Base-by-base conservation (phyloP, 2,113 vertebrate genomes). In the Oxyura jamaicensis region DNA sequence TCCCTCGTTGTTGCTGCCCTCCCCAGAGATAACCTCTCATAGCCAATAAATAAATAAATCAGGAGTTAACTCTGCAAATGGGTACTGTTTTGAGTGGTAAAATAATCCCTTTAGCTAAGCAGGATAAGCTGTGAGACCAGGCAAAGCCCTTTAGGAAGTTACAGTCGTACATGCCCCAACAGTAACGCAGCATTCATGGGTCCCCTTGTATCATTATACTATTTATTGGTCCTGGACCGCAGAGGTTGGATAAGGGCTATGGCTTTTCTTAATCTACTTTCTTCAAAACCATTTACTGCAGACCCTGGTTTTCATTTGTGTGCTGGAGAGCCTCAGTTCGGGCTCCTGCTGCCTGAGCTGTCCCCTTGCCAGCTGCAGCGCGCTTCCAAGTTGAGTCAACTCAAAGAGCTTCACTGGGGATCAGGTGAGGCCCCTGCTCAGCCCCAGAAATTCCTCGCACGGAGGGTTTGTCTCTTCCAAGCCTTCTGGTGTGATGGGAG, bases 81-180 rank as follows among this genome's bases (percentile, higher is more conserved):
- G 41, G 16, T 28, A 28, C 56, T 82, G 39, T 10, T 89, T 60
- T 29, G 48, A 92, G 69, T 72, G 69, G 77, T 50, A 55, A 90
- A 78, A 80, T 93, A 92, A 95, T 86, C 73, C 65, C 36, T 81
- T 81, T 71, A 59, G 52, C 42, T 88, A 86, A 92, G 52, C 56
- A 68, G 83, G 68, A 60, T 91, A 92, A 94, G 42, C 55, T 33
- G n/a, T 26, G 29, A 55, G 72, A 83, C 36, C 18, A 39, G 58
- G 48, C 67, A 86, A 50, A 81, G 52, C 65, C 42, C n/a, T 83
- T 59, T 48, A 88, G 76, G 65, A 90, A 85, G 71, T 69, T 53
- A 31, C 0, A 62, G 33, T 66, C 69, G 35, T 8, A 18, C 41
- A 22, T 86, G 77, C 33, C 92, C 48, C 72, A 67, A 13, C 76